phyloP scores from a whole-genome alignment of 1,140 invertebrate genomes.

The Muscidifurax raptorellus region DNA sequence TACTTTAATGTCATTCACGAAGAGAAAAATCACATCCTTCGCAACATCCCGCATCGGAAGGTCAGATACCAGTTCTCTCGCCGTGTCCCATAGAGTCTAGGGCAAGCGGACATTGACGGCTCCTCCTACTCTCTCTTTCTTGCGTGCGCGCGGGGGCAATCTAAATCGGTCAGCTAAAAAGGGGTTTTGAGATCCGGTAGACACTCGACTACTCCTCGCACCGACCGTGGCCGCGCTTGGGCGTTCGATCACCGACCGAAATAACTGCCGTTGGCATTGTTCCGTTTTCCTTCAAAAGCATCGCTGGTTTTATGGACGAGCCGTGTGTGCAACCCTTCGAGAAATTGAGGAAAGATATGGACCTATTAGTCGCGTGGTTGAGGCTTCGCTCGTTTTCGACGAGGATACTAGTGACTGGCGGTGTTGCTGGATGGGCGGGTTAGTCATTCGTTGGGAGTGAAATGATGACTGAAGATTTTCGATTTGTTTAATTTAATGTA shows the following conservation, averaged over 20 bases:
- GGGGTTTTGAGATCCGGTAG: constrained; percentile 60
- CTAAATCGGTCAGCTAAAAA: constrained; percentile 63
- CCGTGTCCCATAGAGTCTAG: constrained; percentile 43
- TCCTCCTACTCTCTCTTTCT: constrained; percentile 15
- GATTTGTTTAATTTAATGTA: too few relatives aligned
- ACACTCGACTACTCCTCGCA: constrained; percentile 45
- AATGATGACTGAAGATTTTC: too few relatives aligned
- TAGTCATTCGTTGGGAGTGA: too few relatives aligned
- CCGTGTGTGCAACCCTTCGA: background rate
- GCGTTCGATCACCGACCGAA: constrained; percentile 67
- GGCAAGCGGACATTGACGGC: constrained; percentile 29
- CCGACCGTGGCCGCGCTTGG: constrained; percentile 66
- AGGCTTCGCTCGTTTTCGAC: too few relatives aligned
- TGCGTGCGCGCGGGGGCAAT: constrained; percentile 44
- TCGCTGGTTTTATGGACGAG: too few relatives aligned
- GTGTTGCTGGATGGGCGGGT: too few relatives aligned
- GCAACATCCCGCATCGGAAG: constrained; percentile 10
- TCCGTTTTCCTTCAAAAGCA: constrained; percentile 64
- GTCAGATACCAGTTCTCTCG: background rate
- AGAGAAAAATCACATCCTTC: background rate
- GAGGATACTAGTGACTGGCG: too few relatives aligned
- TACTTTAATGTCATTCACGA: too few relatives aligned
- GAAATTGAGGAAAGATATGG: background rate
- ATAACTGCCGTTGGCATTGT: constrained; percentile 68
- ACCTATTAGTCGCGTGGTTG: too few relatives aligned